Evolutionary conservation across 1,140 invertebrate genomes (phyloP), one percentile per base, ranked within the genome.

Genomic region (Leptopilina boulardi): DNA sequence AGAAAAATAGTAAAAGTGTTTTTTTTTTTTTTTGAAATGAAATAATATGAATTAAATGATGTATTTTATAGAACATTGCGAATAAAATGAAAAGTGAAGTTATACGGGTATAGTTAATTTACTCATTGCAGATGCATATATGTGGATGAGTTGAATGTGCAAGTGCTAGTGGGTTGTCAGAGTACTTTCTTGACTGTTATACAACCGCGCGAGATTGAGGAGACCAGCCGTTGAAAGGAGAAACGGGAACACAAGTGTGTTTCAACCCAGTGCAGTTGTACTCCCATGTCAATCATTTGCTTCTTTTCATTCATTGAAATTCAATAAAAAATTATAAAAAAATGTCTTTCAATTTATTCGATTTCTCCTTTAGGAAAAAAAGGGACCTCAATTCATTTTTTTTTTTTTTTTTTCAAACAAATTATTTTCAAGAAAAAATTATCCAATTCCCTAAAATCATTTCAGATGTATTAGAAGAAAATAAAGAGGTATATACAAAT

Each of bases 121-220:
- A 66, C 56, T 30, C 56, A 26, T 66, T 66, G 56, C 23, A 66
- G 23, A 66, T 26, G 54, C 70, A 42, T n/a, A n/a, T n/a, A n/a
- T 76, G 71, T 71, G 34, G 72, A n/a, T n/a, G n/a, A 15, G n/a
- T 38, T 54, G 42, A 42, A 59, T 26, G 21, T 26, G 23, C 11
- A 9, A 59, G 56, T 18, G n/a, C 47, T n/a, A 13, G 44, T 47
- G 74, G 26, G 81, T 66, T 71, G 78, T 80, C 75, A 76, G 84
- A 86, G 86, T 84, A 88, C 85, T 87, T 87, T 86, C 86, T 85
- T 88, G 87, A 83, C 80, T 86, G 87, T 88, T 89, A 89, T 88
- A 87, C 87, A 88, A 88, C 83, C 83, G 83, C 83, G 83, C 82
- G 79, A 9, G 79, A 86, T 83, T 80, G 80, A 85, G 75, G 75